These are phyloP conservation scores for Antitype chi DNA, from an alignment of 2,888 invertebrate genomes.

Conservation along the genomic window DNA sequence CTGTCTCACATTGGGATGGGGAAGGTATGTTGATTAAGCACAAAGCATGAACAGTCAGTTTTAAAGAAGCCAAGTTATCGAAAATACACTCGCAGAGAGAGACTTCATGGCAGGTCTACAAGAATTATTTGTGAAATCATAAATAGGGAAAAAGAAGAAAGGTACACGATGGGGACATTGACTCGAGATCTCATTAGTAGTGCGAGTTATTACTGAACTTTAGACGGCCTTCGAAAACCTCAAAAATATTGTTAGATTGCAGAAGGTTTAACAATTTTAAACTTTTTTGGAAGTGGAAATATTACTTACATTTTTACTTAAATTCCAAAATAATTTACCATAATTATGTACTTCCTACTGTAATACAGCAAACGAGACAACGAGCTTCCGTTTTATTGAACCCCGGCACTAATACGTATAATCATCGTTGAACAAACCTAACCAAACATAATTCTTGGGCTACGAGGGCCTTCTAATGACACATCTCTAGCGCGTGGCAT, in stretches of 20 bases:
- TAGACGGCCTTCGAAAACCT: background rate
- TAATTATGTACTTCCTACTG: conserved; percentile 28
- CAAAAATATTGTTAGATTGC: background rate
- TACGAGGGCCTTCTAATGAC: conserved; percentile 73
- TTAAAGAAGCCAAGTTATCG: background rate
- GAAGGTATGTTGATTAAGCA: background rate
- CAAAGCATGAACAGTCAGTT: background rate
- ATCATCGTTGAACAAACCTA: conserved; percentile 83
- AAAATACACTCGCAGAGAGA: background rate
- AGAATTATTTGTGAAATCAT: background rate
- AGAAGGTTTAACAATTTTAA: background rate
- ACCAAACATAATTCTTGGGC: conserved; percentile 83
- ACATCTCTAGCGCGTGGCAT: conserved; percentile 83
- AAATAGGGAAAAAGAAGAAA: no score
- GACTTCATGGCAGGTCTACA: background rate
- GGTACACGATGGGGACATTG: no score
- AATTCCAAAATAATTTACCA: conserved; percentile 34
- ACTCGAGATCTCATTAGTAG: background rate
- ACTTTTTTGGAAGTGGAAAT: background rate
- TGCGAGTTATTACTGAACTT: background rate
- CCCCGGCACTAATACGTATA: conserved; percentile 77
- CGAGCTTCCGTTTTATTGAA: conserved; percentile 75
- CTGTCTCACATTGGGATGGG: background rate
- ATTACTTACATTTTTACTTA: conserved; percentile 5
- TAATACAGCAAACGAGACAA: conserved; percentile 59